These are phyloP conservation scores for Tenebrosternarchus preto DNA, from an alignment of 2,113 vertebrate genomes.

Conservation along the genomic window DNA sequence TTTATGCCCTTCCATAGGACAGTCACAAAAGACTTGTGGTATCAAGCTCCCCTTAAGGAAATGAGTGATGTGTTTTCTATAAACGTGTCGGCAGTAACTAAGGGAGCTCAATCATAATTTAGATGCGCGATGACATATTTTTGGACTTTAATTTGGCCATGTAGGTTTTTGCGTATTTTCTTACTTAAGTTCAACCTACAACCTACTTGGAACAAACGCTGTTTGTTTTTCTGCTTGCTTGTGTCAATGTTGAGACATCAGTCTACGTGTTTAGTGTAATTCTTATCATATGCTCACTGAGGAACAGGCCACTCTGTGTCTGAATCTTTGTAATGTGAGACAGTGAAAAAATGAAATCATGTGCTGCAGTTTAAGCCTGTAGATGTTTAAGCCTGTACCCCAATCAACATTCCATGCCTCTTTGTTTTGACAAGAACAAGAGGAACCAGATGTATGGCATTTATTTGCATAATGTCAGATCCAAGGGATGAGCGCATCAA, in stretches of 20 bases:
- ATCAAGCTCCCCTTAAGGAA: neutral
- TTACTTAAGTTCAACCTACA: neutral
- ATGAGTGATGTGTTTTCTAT: neutral
- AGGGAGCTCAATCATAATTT: neutral
- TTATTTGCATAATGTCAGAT: constrained; percentile 53
- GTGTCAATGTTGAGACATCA: constrained; percentile 7
- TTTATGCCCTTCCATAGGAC: neutral
- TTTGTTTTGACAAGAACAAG: constrained; percentile 49
- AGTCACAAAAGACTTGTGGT: neutral
- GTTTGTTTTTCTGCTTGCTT: neutral
- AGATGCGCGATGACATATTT: neutral
- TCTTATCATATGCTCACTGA: constrained; percentile 32
- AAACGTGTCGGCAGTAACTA: neutral
- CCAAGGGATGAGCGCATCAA: constrained; percentile 46
- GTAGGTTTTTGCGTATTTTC: neutral
- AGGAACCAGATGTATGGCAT: constrained; percentile 46
- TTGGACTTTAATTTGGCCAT: neutral
- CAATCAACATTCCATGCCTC: constrained; percentile 43
- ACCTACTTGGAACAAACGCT: neutral
- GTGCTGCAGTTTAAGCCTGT: constrained; percentile 41
- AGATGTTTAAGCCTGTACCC: constrained; percentile 37
- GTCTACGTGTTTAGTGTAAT: constrained; percentile 22
- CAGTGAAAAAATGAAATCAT: constrained; percentile 36
- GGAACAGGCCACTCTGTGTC: constrained; percentile 1
- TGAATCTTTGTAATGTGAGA: constrained; percentile 31